Conservation (phyloP, 2,113 vertebrate genomes). For the Podocnemis expansa region DNA sequence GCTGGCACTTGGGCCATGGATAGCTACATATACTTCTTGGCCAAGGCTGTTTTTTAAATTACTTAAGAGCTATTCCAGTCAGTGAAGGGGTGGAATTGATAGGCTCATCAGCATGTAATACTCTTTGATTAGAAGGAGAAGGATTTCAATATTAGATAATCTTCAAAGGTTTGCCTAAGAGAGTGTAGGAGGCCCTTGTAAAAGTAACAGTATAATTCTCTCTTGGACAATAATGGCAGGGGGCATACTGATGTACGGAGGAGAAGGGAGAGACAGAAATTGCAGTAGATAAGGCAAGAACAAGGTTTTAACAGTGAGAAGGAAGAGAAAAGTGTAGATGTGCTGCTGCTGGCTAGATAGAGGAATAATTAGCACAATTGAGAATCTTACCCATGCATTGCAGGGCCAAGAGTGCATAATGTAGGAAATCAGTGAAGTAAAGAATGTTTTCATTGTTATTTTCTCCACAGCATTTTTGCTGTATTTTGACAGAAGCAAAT, state of each 20-base stretch:
- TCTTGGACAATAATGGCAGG: background rate
- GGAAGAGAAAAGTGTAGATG: background rate
- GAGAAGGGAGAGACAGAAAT: background rate
- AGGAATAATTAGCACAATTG: background rate
- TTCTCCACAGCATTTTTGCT: background rate
- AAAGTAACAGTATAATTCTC: background rate
- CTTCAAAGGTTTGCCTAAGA: background rate
- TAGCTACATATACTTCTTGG: background rate
- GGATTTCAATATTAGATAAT: background rate
- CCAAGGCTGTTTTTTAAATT: background rate
- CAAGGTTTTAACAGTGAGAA: background rate
- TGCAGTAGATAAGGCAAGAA: background rate
- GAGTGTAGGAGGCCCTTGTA: background rate
- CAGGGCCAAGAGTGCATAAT: background rate
- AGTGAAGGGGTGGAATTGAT: background rate
- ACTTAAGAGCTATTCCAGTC: background rate
- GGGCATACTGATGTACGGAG: background rate
- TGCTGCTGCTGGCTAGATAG: background rate
- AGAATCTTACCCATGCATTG: background rate
- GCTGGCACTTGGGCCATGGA: too few species aligned
- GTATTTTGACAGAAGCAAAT: background rate
- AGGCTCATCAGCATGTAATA: background rate
- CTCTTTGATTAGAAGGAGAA: background rate
- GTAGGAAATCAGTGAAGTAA: background rate
- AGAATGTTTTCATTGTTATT: background rate